Percentiles rank a stretch among this genome's conserved stretches.
Evolutionary conservation across 2,113 vertebrate species (phyloP).

Genomic region (Anser brachyrhynchus): DNA sequence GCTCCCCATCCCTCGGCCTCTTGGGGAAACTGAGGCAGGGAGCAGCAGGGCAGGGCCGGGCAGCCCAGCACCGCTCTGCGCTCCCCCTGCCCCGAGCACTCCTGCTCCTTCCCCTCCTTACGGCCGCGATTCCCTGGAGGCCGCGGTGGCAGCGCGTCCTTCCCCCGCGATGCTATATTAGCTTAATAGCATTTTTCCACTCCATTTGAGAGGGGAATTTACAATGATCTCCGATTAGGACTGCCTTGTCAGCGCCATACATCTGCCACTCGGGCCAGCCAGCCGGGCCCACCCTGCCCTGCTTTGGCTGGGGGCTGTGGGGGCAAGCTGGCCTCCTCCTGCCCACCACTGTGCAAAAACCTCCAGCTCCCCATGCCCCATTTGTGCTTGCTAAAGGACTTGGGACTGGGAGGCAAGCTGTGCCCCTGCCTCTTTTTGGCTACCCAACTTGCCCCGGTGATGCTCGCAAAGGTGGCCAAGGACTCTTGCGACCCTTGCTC

Average conservation of each 20-base stretch:
- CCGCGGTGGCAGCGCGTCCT: not conserved
- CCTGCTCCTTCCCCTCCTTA: conserved; percentile 17
- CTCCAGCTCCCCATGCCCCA: fast-evolving
- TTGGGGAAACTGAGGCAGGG: conserved; percentile 8
- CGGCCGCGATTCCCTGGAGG: not conserved
- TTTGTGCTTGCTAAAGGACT: not conserved
- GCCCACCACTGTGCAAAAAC: fast-evolving
- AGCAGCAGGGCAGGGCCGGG: not conserved
- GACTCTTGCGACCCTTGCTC: not conserved
- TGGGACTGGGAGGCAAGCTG: not conserved
- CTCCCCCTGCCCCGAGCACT: not conserved
- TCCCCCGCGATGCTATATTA: conserved; percentile 23
- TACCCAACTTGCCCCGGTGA: not conserved
- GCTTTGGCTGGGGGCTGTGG: not conserved
- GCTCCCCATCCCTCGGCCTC: not conserved
- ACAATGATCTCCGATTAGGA: conserved; percentile 52
- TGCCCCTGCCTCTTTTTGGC: not conserved
- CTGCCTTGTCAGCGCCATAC: not conserved
- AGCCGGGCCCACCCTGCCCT: not conserved
- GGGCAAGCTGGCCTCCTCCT: not conserved
- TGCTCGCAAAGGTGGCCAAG: not conserved
- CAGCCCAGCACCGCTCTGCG: not conserved
- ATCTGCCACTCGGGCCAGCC: fast-evolving
- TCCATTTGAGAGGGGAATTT: conserved; percentile 66
- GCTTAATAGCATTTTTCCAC: conserved; percentile 68